phyloP scores from a whole-genome alignment of 2,113 vertebrate species.

The Choloepus hoffmanni region DNA sequence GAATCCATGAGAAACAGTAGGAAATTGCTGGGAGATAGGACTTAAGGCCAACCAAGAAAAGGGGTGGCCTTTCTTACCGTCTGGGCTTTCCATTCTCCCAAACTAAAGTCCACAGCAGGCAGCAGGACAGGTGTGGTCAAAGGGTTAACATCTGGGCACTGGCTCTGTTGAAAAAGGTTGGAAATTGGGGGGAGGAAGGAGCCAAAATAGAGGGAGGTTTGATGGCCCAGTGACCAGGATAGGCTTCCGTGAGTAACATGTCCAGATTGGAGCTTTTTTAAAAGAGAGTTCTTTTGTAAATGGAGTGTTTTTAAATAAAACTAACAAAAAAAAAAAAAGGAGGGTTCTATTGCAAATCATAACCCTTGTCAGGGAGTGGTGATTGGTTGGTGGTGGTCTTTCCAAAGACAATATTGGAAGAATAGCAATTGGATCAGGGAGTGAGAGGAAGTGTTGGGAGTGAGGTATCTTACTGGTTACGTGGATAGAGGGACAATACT shows the following conservation, averaged over 20 bases:
- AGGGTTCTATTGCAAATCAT: background rate
- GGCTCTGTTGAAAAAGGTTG: conserved; percentile 79
- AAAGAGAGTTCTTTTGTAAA: background rate
- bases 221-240: background rate
- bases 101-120: conserved; percentile 87
- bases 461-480: background rate
- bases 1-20: background rate
- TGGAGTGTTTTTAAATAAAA: background rate
- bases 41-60: background rate
- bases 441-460: background rate
- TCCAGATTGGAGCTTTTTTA: conserved; percentile 14
- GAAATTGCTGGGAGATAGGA: background rate
- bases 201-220: background rate
- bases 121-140: conserved; percentile 80
- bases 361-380: background rate
- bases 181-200: background rate
- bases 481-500: background rate
- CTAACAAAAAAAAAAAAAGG: background rate
- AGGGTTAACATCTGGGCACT: conserved; percentile 80
- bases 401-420: background rate
- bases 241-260: background rate
- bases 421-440: background rate
- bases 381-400: background rate
- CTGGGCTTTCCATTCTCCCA: conserved; percentile 87
- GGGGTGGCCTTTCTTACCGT: conserved; percentile 84